Conservation (phyloP, 1,140 invertebrate genomes). For the Meloidogyne hapla region DNA sequence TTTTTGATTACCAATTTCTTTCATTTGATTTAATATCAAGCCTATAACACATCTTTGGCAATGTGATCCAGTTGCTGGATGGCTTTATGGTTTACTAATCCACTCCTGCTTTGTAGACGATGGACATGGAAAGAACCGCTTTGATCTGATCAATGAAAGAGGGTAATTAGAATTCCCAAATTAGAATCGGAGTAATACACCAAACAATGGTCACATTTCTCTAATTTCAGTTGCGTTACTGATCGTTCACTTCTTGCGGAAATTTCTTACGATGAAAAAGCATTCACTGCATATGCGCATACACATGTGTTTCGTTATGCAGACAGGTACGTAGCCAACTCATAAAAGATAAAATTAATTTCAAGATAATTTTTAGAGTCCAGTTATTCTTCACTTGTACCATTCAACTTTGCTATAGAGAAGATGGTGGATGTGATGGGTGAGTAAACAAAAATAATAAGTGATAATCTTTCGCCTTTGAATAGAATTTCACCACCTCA, state of each 20-base stretch:
- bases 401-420: conserved; percentile 59
- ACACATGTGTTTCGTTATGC: conserved; percentile 64
- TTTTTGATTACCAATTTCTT: conserved; percentile 48
- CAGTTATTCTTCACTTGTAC: conserved; percentile 63
- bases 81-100: conserved; percentile 59
- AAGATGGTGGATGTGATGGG: conserved; percentile 63
- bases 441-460: not conserved
- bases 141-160: conserved; percentile 59
- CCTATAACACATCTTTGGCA: conserved; percentile 54
- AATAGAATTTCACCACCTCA: conserved; percentile 46
- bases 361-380: conserved; percentile 23
- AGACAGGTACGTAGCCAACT: conserved; percentile 34
- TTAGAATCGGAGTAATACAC: conserved; percentile 22
- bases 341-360: not conserved
- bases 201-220: no score
- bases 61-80: conserved; percentile 49
- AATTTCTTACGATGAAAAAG: conserved; percentile 51
- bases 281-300: conserved; percentile 50
- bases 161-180: conserved; percentile 36
- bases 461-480: no score
- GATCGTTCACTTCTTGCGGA: conserved; percentile 53
- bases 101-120: conserved; percentile 63
- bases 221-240: conserved; percentile 49
- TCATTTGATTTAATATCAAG: not conserved
- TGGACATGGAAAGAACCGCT: conserved; percentile 56